Conservation (phyloP, 23 tunicate genomes). For the Trididemnum clinides region DNA sequence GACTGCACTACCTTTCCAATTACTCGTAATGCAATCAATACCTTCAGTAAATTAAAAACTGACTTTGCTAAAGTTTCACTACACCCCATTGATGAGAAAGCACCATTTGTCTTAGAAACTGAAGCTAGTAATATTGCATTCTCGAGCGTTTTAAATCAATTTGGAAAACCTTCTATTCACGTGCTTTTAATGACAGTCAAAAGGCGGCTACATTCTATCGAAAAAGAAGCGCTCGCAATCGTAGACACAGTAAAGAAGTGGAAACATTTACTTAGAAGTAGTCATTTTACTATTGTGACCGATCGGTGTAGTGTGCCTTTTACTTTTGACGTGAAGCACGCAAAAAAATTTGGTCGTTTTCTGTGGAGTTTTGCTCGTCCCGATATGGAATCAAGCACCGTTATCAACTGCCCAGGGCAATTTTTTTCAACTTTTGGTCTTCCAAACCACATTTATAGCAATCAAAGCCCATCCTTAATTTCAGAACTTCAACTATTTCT, state of each 20-base stretch:
- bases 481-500: not conserved
- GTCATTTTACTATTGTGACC: not conserved
- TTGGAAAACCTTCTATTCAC: too few species aligned
- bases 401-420: not conserved
- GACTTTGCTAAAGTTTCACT: not conserved
- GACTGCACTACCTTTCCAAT: not conserved
- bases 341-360: not conserved
- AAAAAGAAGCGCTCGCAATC: not conserved
- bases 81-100: not conserved
- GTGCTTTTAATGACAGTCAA: too few species aligned
- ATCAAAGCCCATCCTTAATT: not conserved
- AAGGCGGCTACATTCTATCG: not conserved
- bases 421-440: not conserved
- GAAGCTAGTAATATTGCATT: not conserved
- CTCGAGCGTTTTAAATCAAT: not conserved
- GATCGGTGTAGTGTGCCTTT: not conserved
- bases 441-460: not conserved
- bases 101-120: not conserved
- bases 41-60: not conserved
- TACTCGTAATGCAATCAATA: not conserved
- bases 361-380: not conserved
- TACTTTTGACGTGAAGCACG: not conserved
- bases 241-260: not conserved
- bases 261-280: not conserved
- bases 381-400: not conserved